These are phyloP conservation scores for Phorcus lineatus DNA, from an alignment of 2,888 invertebrate genomes.

Conservation along the genomic window DNA sequence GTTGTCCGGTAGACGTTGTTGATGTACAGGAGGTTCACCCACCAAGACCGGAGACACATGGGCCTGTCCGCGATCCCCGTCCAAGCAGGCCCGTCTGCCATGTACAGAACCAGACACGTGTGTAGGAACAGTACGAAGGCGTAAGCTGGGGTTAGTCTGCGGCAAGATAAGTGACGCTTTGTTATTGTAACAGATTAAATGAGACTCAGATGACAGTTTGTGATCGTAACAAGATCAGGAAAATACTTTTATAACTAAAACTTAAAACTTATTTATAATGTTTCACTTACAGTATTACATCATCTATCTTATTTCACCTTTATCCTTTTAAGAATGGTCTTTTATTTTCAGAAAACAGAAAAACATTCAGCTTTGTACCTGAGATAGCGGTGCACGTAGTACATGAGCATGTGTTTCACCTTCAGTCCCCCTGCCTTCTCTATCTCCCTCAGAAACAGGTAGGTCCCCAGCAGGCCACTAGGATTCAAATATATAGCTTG, in stretches of 20 bases:
- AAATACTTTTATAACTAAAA: no score
- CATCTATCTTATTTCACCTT: no score
- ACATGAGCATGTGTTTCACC: slow-evolving; percentile 24
- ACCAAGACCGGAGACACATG: slow-evolving; percentile 61
- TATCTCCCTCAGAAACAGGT: slow-evolving; percentile 32
- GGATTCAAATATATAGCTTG: no score
- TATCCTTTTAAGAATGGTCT: no score
- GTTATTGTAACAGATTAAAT: no score
- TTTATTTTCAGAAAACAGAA: no score
- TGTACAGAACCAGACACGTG: slow-evolving; percentile 54
- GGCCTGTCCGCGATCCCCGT: slow-evolving; percentile 34
- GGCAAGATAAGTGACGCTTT: no score
- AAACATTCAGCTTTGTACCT: not conserved
- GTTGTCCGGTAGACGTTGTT: slow-evolving; percentile 56
- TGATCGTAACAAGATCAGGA: no score
- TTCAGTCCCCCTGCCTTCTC: slow-evolving; percentile 15
- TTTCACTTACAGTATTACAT: no score
- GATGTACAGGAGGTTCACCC: slow-evolving; percentile 63
- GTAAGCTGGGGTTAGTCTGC: slow-evolving; percentile 62
- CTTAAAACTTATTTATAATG: no score
- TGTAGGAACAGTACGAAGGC: slow-evolving; percentile 58
- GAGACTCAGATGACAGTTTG: no score
- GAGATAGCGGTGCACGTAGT: slow-evolving; percentile 31
- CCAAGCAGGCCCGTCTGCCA: slow-evolving; percentile 57
- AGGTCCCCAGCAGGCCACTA: not conserved